phyloP scores from a whole-genome alignment of 2,797 vertebrate species.

The Sebastes alutus region DNA sequence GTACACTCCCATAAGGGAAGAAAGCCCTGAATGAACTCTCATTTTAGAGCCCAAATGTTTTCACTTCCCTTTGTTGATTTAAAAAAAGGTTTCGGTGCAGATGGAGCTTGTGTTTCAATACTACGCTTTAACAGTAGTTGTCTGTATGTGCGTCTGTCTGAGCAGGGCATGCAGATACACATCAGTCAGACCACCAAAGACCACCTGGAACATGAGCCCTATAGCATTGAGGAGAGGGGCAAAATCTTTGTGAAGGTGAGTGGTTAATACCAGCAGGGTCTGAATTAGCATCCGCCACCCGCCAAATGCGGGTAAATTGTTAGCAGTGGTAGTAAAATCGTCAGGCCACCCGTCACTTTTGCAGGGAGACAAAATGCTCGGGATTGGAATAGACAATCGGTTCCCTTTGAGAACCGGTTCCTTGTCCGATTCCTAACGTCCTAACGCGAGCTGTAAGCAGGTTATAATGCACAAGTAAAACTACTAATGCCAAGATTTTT shows the following conservation, averaged over 20 bases:
- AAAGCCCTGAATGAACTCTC: background rate
- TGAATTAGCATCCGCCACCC: too few species aligned
- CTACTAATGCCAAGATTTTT: too few species aligned
- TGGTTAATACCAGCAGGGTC: background rate
- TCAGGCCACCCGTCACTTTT: too few species aligned
- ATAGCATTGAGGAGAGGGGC: constrained; percentile 81
- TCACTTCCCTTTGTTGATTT: background rate
- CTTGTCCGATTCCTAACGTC: too few species aligned
- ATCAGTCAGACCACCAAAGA: constrained; percentile 85
- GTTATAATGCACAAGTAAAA: too few species aligned
- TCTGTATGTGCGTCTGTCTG: constrained; percentile 45
- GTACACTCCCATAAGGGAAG: background rate
- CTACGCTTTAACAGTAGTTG: constrained; percentile 12
- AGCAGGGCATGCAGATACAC: constrained; percentile 85
- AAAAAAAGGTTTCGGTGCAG: background rate
- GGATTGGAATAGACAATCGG: too few species aligned
- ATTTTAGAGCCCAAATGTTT: constrained; percentile 1
- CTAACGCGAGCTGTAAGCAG: too few species aligned
- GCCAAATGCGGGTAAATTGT: too few species aligned
- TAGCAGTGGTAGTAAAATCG: too few species aligned
- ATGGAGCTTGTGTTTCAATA: background rate
- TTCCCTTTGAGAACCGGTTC: too few species aligned
- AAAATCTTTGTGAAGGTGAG: constrained; percentile 84
- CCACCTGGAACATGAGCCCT: constrained; percentile 84
- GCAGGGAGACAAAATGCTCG: too few species aligned